Conservation (phyloP, 1,140 invertebrate genomes). For the Achroia grisella region DNA sequence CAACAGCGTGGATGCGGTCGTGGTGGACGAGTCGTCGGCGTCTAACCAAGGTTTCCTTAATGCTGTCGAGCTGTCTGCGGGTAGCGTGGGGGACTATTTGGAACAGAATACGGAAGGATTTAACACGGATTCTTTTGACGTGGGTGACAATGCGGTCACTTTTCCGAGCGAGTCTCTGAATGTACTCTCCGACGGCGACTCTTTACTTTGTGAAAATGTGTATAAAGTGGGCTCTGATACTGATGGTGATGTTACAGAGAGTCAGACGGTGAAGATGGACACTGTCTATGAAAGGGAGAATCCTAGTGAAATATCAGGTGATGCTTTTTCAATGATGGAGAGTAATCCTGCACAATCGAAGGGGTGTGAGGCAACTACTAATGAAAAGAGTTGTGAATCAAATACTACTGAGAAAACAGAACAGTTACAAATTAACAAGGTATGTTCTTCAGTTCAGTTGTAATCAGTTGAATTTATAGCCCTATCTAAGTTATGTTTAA, state of each 20-base stretch:
- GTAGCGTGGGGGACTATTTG: constrained; percentile 59
- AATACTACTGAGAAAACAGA: no score
- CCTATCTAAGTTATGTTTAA: no score
- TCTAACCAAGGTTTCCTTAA: constrained; percentile 64
- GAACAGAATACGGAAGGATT: constrained; percentile 53
- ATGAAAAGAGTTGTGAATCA: no score
- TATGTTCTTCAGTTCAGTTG: no score
- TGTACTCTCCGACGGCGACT: constrained; percentile 53
- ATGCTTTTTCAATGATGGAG: constrained; percentile 30
- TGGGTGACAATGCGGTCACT: constrained; percentile 59
- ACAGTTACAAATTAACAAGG: no score
- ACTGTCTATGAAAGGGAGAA: constrained; percentile 22
- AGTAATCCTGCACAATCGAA: no score
- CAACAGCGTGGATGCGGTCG: constrained; percentile 55
- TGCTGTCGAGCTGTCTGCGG: constrained; percentile 54
- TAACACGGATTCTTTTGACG: constrained; percentile 54
- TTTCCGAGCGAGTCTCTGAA: constrained; percentile 56
- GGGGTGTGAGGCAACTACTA: no score
- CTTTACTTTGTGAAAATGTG: constrained; percentile 37
- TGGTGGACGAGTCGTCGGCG: constrained; percentile 53
- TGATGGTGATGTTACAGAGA: constrained; percentile 41
- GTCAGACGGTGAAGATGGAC: constrained; percentile 25
- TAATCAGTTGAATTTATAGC: no score
- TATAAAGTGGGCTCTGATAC: constrained; percentile 42
- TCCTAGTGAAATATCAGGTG: constrained; percentile 49